These are phyloP conservation scores for Gephyroberyx darwinii DNA, from an alignment of 2,797 vertebrate species.

Conservation along the genomic window DNA sequence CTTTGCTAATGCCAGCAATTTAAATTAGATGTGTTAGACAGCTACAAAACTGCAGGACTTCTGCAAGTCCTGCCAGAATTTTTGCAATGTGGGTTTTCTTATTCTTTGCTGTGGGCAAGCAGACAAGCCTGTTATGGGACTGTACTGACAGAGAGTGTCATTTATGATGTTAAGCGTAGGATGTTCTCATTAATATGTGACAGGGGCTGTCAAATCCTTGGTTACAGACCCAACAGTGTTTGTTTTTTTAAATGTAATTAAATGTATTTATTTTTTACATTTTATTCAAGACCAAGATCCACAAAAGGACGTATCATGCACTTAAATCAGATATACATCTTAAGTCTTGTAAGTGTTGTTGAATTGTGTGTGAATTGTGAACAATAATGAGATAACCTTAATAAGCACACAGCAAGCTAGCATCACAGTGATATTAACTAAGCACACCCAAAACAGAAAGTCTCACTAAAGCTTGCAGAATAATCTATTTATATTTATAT, in stretches of 20 bases:
- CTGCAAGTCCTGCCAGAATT: constrained; percentile 9
- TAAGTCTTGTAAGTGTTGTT: background rate
- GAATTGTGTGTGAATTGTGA: background rate
- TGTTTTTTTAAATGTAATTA: background rate
- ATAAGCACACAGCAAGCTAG: background rate
- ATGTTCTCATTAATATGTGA: constrained; percentile 48
- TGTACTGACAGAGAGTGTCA: constrained; percentile 43
- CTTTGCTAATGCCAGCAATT: constrained; percentile 58
- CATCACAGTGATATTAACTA: background rate
- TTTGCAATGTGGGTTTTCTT: constrained; percentile 17
- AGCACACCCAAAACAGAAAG: background rate
- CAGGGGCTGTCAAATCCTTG: constrained; percentile 32
- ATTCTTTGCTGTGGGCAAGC: constrained; percentile 11
- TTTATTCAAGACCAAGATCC: background rate
- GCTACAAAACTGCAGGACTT: constrained; percentile 27
- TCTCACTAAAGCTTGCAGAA: background rate
- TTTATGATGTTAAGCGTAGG: constrained; percentile 36
- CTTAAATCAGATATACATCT: constrained; percentile 4
- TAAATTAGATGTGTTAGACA: constrained; percentile 44
- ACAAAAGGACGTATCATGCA: no score
- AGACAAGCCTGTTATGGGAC: constrained; percentile 14
- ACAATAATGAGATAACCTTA: background rate
- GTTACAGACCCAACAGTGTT: background rate
- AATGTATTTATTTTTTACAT: constrained; percentile 8
- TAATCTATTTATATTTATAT: background rate